phyloP scores from a whole-genome alignment of 2,113 vertebrate genomes.

The Phalacrocorax aristotelis region DNA sequence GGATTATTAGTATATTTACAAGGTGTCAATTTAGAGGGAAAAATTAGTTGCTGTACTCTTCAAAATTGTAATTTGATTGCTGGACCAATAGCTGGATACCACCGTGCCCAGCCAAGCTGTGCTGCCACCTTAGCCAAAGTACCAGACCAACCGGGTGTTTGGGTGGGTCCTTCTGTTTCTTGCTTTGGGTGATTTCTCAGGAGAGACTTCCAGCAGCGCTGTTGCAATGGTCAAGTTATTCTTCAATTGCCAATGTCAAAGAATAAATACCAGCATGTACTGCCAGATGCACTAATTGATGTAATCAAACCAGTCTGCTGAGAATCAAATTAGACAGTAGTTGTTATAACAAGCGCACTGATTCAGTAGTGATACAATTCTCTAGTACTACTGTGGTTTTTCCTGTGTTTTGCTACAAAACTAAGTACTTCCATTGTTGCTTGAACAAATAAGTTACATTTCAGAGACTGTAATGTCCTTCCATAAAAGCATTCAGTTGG shows the following conservation, averaged over 20 bases:
- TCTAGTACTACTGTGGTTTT: neutral
- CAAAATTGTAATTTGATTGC: neutral
- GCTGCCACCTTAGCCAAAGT: neutral
- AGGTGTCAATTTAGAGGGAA: neutral
- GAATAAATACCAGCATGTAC: neutral
- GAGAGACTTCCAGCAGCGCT: neutral
- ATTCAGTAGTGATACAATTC: neutral
- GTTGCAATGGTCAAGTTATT: neutral
- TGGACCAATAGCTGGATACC: neutral
- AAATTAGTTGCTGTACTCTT: neutral
- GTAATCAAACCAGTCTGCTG: neutral
- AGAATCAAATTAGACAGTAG: neutral
- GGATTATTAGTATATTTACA: neutral
- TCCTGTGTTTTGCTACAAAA: neutral
- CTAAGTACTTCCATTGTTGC: neutral
- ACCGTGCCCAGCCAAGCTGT: neutral
- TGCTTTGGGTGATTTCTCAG: neutral
- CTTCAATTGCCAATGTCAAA: neutral
- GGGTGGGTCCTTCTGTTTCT: neutral
- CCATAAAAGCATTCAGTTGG: neutral
- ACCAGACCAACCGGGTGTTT: neutral
- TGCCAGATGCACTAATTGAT: neutral
- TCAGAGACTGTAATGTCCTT: neutral
- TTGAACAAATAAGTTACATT: neutral
- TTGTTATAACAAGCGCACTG: neutral